phyloP scores from a whole-genome alignment of 2,888 invertebrate genomes.

The Capitulum mitella region DNA sequence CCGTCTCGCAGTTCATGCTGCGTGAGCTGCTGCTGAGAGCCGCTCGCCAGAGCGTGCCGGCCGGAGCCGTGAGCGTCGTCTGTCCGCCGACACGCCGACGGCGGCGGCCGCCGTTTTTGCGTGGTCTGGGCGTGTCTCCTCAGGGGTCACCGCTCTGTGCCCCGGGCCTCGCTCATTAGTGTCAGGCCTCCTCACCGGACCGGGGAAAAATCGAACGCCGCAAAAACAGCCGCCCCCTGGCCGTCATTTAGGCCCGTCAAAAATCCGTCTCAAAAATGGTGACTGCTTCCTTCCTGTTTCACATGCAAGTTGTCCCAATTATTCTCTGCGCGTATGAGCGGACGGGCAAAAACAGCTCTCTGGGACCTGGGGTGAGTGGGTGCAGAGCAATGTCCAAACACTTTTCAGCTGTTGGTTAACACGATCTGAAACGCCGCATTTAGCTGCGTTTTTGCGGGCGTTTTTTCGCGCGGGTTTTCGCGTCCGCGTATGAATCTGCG shows the following conservation, averaged over 20 bases:
- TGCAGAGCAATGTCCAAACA: neutral
- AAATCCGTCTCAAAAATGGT: neutral
- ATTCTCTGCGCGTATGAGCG: neutral
- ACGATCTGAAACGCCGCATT: neutral
- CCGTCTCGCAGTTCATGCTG: too few relatives aligned
- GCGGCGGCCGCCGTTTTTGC: too few relatives aligned
- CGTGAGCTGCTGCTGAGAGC: too few relatives aligned
- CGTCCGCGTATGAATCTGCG: neutral
- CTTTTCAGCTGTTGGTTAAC: constrained; percentile 10
- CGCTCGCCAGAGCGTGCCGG: too few relatives aligned
- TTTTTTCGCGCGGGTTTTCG: neutral
- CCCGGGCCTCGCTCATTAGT: neutral
- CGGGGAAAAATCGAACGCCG: neutral
- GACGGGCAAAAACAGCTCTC: neutral
- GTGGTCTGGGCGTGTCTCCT: too few relatives aligned
- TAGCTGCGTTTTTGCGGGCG: neutral
- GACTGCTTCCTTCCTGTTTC: constrained; percentile 16
- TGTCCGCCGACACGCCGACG: too few relatives aligned
- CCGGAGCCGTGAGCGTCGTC: too few relatives aligned
- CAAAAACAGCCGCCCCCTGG: neutral
- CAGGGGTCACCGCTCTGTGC: neutral
- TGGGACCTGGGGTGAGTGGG: neutral
- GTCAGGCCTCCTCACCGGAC: neutral
- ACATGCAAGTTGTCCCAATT: neutral
- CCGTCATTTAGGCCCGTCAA: neutral